A percentile compares a stretch with the other conserved stretches of the same genome.
Evolutionary conservation across 2,797 vertebrate species (phyloP).

Genomic region (Helarctos malayanus): DNA sequence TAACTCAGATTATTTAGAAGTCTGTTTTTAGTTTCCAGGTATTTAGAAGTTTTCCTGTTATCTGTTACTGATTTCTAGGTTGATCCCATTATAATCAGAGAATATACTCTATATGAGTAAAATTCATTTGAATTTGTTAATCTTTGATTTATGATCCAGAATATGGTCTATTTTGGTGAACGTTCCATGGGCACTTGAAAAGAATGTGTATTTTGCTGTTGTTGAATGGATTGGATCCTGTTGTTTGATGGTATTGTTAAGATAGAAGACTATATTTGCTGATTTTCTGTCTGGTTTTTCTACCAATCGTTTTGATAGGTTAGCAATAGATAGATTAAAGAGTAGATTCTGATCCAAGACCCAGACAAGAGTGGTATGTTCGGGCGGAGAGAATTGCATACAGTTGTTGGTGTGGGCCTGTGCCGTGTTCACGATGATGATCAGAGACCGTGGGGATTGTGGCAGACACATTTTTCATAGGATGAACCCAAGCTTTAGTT

Average conservation of each 20-base stretch:
- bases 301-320: background rate
- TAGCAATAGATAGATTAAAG: background rate
- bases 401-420: rapidly evolving
- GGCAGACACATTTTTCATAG: background rate
- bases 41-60: background rate
- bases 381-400: background rate
- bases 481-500: rapidly evolving
- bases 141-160: background rate
- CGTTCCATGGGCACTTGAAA: background rate
- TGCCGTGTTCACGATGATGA: background rate
- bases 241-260: background rate
- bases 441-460: background rate
- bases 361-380: background rate
- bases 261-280: background rate
- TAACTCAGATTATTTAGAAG: background rate
- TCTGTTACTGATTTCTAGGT: background rate
- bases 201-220: background rate
- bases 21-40: background rate
- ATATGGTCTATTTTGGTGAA: background rate
- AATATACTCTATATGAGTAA: background rate
- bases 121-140: background rate
- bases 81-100: background rate
- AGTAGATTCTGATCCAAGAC: background rate
- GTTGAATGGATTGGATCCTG: background rate
- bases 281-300: background rate